Evolutionary conservation across 2,113 vertebrate genomes (phyloP).

Genomic region (Dipodomys stephensi): DNA sequence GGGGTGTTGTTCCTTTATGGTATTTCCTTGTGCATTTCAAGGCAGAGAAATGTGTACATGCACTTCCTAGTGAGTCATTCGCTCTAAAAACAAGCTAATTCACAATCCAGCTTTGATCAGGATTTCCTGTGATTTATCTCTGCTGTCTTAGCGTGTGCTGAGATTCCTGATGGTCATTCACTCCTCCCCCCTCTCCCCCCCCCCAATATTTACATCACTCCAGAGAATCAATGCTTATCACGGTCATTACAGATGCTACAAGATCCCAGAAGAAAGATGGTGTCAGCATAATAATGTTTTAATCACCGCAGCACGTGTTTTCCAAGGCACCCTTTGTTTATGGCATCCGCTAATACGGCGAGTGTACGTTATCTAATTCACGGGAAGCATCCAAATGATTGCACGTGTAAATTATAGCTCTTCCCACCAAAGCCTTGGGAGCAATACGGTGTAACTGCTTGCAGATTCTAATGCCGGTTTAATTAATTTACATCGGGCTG

Average conservation of each 20-base stretch:
- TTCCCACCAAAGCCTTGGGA: slow-evolving; percentile 68
- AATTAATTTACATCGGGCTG: slow-evolving; percentile 84
- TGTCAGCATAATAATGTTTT: slow-evolving; percentile 87
- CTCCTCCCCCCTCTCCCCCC: slow-evolving; percentile 59
- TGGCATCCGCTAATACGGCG: slow-evolving; percentile 61
- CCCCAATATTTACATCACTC: slow-evolving; percentile 87
- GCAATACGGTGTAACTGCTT: slow-evolving; percentile 72
- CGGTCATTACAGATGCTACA: slow-evolving; percentile 86
- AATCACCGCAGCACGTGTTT: slow-evolving; percentile 85
- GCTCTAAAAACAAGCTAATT: slow-evolving; percentile 87
- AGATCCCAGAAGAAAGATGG: slow-evolving; percentile 84
- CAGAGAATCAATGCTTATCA: slow-evolving; percentile 90
- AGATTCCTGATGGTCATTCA: slow-evolving; percentile 86
- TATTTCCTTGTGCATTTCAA: slow-evolving; percentile 85
- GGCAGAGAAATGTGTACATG: slow-evolving; percentile 79
- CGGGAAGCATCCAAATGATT: slow-evolving; percentile 70
- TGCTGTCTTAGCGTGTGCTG: slow-evolving; percentile 79
- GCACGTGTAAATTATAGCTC: slow-evolving; percentile 77
- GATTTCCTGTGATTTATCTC: slow-evolving; percentile 88
- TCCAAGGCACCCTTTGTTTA: slow-evolving; percentile 80
- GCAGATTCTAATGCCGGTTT: slow-evolving; percentile 81
- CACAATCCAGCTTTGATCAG: slow-evolving; percentile 86
- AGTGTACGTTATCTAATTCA: slow-evolving; percentile 67
- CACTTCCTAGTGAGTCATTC: slow-evolving; percentile 85
- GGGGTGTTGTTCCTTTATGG: slow-evolving; percentile 80